phyloP scores from a whole-genome alignment of 2,888 invertebrate species.

The Cabera pusaria region DNA sequence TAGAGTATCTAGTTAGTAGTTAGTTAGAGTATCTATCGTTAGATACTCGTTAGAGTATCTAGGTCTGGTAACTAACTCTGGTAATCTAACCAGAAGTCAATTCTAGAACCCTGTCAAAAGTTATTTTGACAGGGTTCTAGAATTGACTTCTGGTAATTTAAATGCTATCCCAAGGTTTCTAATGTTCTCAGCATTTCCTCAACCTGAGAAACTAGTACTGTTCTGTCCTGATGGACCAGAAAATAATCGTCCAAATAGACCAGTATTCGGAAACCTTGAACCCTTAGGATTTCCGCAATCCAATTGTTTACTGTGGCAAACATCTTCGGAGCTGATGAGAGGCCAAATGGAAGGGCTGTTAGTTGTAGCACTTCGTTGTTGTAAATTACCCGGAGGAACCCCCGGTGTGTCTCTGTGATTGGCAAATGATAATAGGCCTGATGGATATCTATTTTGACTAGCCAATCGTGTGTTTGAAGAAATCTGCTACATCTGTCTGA shows the following conservation, averaged over 20 bases:
- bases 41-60: too few relatives aligned
- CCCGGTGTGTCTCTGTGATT: slow-evolving; percentile 7
- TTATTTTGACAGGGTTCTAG: slow-evolving; percentile 17
- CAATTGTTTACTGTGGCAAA: neutral
- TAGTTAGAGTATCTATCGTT: too few relatives aligned
- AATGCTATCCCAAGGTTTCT: slow-evolving; percentile 25
- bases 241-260: too few relatives aligned
- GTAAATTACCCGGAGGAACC: slow-evolving; percentile 16
- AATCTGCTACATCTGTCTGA: slow-evolving; percentile 12
- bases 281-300: slow-evolving; percentile 18
- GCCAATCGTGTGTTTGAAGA: neutral
- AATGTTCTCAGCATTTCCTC: slow-evolving; percentile 13
- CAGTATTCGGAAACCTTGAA: too few relatives aligned
- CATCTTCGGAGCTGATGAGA: neutral
- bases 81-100: too few relatives aligned
- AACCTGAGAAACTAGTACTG: too few relatives aligned
- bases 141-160: slow-evolving; percentile 28
- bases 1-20: too few relatives aligned
- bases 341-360: neutral
- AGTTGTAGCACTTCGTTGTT: slow-evolving; percentile 10
- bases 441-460: slow-evolving; percentile 3
- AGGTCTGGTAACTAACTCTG: too few relatives aligned
- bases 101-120: too few relatives aligned
- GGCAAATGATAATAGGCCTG: slow-evolving; percentile 16
- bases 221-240: too few relatives aligned